Base-by-base conservation (phyloP, 1,140 invertebrate genomes). In the Chrysomallon squamiferum region DNA sequence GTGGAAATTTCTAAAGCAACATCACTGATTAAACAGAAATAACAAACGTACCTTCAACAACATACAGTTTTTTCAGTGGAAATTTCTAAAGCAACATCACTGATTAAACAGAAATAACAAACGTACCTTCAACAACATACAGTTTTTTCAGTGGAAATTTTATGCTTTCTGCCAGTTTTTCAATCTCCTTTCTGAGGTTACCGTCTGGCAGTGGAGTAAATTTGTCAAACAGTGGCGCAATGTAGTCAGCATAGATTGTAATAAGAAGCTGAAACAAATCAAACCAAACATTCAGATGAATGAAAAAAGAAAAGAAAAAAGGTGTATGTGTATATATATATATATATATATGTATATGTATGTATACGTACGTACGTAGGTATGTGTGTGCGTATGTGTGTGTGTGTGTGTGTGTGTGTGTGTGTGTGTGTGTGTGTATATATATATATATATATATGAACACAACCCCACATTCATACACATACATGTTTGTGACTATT, bases 201-300 rank as follows among this genome's bases (percentile, higher is more conserved):
- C 97, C 96, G 68, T 98, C 94, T 38, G 95, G 93, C 20, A 99
- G 85, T 25, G 96, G 95, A n/a, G 93, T 93, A 83, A 97, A 99
- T 82, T 97, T 99, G 83, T 99, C 98, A 87, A 99, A 99, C 5
- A 99, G 85, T 45, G 98, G 97, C 5, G 97, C 97, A 82, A 99
- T 99, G 50, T 95, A 92, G 76, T 97, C 93, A 29, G 97, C 96
- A 88, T 99, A 99, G 64, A 99, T 89, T 2, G 95, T 95, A 82
- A 97, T 88, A 74, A 92, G 67, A 65, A 97, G 86, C 67, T 98
- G 85, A 9, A 85, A 38, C 35, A 38, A 38, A 38, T 7, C 35
- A 38, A 38, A 38, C n/a, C n/a, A n/a, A 11, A 43, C n/a, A 11
- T 43, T 43, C 9, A 43, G 41, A 9, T 43, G 41, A 43, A 11